Percentiles rank a stretch among this genome's conserved stretches.
Conservation (phyloP, 2,113 vertebrate genomes). For the Oreochromis niloticus region DNA sequence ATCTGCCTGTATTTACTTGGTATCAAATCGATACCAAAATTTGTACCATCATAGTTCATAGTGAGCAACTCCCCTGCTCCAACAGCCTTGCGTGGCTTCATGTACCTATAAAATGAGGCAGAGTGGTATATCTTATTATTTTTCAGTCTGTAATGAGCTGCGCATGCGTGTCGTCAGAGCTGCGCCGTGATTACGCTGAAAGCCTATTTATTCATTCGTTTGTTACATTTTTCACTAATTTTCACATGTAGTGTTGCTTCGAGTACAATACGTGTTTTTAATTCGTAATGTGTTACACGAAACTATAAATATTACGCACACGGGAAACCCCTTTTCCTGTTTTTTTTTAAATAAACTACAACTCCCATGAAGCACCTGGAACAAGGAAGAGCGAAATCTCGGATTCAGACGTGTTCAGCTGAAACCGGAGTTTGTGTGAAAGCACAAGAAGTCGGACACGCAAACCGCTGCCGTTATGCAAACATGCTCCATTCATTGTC, state of each 20-base stretch:
- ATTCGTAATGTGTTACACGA: too few species aligned
- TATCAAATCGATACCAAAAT: not conserved
- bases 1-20: not conserved
- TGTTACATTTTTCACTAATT: not conserved
- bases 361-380: slow-evolving; percentile 8
- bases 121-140: not conserved
- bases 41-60: not conserved
- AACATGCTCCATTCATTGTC: not conserved
- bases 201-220: not conserved
- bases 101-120: not conserved
- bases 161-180: not conserved
- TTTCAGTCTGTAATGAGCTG: not conserved
- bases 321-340: not conserved
- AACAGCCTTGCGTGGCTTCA: not conserved
- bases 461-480: not conserved
- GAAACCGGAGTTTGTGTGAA: not conserved
- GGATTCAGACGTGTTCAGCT: slow-evolving; percentile 1
- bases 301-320: not conserved
- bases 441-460: not conserved
- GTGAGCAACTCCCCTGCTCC: not conserved
- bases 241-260: rapidly evolving
- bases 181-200: not conserved
- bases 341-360: slow-evolving; percentile 40
- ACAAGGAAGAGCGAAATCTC: not conserved
- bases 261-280: not conserved